These are phyloP conservation scores for Baronia brevicornis DNA, from an alignment of 2,888 invertebrate genomes.

Conservation along the genomic window DNA sequence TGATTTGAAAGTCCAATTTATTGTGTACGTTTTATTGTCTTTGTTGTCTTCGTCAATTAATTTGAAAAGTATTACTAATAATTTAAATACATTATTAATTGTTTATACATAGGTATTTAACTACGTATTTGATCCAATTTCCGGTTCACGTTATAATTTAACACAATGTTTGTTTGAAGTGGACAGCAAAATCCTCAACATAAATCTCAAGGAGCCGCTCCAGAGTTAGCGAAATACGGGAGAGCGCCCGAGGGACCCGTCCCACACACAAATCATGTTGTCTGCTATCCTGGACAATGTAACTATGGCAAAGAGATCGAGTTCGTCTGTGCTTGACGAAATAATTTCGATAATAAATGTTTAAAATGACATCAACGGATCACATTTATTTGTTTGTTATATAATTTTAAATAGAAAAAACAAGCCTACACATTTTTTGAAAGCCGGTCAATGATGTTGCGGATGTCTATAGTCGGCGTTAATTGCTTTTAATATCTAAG, in stretches of 20 bases:
- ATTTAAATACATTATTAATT: too few relatives aligned
- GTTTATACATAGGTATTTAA: background rate
- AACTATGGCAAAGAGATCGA: constrained; percentile 20
- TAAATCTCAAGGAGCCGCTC: constrained; percentile 34
- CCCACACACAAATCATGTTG: constrained; percentile 45
- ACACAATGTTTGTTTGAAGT: constrained; percentile 50
- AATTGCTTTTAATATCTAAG: too few relatives aligned
- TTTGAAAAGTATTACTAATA: too few relatives aligned
- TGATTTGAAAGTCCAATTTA: too few relatives aligned
- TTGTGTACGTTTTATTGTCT: too few relatives aligned
- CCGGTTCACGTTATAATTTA: constrained; percentile 29
- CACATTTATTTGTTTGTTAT: too few relatives aligned
- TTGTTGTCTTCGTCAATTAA: too few relatives aligned
- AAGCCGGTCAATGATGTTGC: too few relatives aligned
- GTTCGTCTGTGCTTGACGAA: constrained; percentile 10
- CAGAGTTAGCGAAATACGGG: constrained; percentile 29
- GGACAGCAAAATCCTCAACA: constrained; percentile 44
- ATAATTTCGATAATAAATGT: constrained; percentile 3
- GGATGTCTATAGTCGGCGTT: too few relatives aligned
- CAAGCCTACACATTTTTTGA: too few relatives aligned
- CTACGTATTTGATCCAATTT: constrained; percentile 12
- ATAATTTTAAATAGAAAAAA: too few relatives aligned
- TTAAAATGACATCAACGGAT: constrained; percentile 2
- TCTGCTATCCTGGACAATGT: constrained; percentile 31
- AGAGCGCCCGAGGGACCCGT: constrained; percentile 30